A percentile compares a stretch with the other conserved stretches of the same genome.
Conservation (phyloP, 2,113 vertebrate genomes). For the Mixornis gularis region DNA sequence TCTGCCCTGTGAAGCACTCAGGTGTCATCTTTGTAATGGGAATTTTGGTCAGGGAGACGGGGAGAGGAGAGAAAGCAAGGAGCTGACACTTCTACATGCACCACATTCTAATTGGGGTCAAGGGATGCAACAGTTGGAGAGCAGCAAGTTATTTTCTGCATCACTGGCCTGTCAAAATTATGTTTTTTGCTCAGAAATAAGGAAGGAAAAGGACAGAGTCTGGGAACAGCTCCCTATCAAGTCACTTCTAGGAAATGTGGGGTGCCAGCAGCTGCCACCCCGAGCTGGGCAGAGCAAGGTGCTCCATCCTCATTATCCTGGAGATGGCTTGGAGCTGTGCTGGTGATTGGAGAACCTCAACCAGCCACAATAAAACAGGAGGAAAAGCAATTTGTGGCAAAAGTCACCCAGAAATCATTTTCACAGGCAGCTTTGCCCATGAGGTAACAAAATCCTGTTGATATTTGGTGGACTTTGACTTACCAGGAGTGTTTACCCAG, state of each 20-base stretch:
- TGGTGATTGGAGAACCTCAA: neutral
- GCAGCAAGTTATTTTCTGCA: conserved; percentile 36
- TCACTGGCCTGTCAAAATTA: conserved; percentile 39
- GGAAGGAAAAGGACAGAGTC: neutral
- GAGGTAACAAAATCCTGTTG: neutral
- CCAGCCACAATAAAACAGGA: neutral
- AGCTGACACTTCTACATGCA: conserved; percentile 47
- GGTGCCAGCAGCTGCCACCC: neutral
- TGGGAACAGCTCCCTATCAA: neutral
- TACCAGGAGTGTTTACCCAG: neutral
- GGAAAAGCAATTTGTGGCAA: neutral
- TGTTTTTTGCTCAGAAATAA: conserved; percentile 17
- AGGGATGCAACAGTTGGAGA: conserved; percentile 31
- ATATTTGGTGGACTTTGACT: neutral
- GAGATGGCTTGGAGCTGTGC: neutral
- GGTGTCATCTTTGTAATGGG: conserved; percentile 55
- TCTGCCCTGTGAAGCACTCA: conserved; percentile 18
- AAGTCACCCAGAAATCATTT: neutral
- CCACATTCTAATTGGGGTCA: conserved; percentile 65
- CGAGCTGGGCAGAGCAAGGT: neutral
- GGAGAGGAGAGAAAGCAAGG: neutral
- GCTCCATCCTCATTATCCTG: neutral
- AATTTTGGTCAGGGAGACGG: conserved; percentile 28
- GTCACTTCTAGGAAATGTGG: neutral
- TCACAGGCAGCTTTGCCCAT: neutral